phyloP scores from a whole-genome alignment of 1,140 invertebrate genomes.

The Drosophila ironensis region DNA sequence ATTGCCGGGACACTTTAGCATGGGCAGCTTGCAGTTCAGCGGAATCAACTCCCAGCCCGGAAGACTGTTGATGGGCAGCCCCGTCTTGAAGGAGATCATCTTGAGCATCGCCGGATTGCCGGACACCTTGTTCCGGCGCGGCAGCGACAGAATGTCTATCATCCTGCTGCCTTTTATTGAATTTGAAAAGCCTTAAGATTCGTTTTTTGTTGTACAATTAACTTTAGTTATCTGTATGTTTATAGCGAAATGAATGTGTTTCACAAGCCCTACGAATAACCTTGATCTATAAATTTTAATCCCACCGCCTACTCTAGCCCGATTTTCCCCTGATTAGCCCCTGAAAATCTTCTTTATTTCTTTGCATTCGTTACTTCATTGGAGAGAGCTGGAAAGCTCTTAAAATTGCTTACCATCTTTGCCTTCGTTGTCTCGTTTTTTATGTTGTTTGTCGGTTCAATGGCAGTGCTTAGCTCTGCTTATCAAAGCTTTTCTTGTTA shows the following conservation, averaged over 20 bases:
- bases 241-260: neutral
- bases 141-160: conserved; percentile 72
- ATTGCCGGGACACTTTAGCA: conserved; percentile 76
- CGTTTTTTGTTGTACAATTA: neutral
- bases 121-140: conserved; percentile 58
- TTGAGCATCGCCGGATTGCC: conserved; percentile 31
- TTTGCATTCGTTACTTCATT: neutral
- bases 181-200: neutral
- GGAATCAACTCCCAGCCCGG: conserved; percentile 78
- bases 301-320: conserved; percentile 8
- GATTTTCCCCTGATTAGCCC: too few relatives aligned
- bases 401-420: conserved; percentile 25
- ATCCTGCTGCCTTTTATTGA: conserved; percentile 31
- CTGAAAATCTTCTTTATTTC: neutral
- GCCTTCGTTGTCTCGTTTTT: conserved; percentile 5
- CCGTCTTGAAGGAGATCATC: conserved; percentile 46
- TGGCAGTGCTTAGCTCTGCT: conserved; percentile 37
- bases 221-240: neutral
- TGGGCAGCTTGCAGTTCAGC: conserved; percentile 71
- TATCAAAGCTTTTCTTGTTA: conserved; percentile 63
- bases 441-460: conserved; percentile 17
- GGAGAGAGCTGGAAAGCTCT: neutral
- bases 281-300: neutral
- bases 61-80: conserved; percentile 74
- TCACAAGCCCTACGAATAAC: neutral